These are phyloP conservation scores for Cryptotermes secundus DNA, from an alignment of 1,140 invertebrate species.

Conservation along the genomic window DNA sequence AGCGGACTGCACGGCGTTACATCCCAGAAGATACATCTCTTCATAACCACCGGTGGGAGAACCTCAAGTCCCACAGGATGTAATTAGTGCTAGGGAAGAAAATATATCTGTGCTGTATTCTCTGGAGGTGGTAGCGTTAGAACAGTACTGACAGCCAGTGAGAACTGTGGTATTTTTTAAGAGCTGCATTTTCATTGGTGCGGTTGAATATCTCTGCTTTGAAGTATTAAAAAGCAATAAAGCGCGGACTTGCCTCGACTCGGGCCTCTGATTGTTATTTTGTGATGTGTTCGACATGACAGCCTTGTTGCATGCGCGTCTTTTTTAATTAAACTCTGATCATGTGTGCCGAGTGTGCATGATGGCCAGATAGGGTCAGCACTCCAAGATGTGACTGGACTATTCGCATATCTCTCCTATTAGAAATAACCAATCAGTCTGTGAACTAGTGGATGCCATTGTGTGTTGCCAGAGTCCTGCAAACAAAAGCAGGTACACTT, in stretches of 20 bases:
- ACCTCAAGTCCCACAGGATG: too few relatives aligned
- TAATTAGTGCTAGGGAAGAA: too few relatives aligned
- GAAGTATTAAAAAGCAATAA: neutral
- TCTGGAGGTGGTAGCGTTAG: too few relatives aligned
- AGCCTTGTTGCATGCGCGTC: neutral
- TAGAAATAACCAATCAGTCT: neutral
- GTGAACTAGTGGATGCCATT: neutral
- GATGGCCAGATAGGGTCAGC: neutral
- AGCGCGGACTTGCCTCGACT: neutral
- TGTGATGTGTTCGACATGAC: neutral
- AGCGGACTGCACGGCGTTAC: too few relatives aligned
- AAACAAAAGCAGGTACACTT: too few relatives aligned
- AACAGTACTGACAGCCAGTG: too few relatives aligned
- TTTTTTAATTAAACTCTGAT: neutral
- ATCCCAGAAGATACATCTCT: too few relatives aligned
- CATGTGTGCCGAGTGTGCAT: neutral
- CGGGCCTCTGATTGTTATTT: neutral
- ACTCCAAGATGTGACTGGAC: neutral
- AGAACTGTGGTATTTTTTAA: too few relatives aligned
- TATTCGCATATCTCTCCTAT: neutral
- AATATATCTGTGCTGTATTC: too few relatives aligned
- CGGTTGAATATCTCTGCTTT: neutral
- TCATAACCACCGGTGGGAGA: too few relatives aligned
- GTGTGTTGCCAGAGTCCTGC: neutral
- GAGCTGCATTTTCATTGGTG: too few relatives aligned